phyloP scores from a whole-genome alignment of 2,113 vertebrate species.

The Brachyhypopomus occidentalis region DNA sequence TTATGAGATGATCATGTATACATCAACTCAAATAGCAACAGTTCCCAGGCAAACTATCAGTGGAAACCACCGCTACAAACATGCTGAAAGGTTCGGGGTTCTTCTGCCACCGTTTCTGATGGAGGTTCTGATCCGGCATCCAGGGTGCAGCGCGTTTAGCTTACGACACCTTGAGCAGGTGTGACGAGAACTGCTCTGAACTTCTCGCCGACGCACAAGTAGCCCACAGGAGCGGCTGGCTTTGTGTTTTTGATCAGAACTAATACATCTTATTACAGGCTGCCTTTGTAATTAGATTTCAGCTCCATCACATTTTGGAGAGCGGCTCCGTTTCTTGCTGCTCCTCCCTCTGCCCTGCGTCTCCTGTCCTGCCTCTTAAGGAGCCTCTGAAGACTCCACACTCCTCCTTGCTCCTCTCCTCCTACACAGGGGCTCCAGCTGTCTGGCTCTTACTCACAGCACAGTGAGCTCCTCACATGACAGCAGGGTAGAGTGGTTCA shows the following conservation, averaged over 20 bases:
- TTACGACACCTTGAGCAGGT: neutral
- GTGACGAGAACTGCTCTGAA: neutral
- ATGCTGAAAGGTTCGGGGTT: too few relatives aligned
- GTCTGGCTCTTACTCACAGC: constrained; percentile 71
- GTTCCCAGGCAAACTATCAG: too few relatives aligned
- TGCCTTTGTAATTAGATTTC: neutral
- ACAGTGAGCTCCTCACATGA: constrained; percentile 75
- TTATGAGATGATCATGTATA: too few relatives aligned
- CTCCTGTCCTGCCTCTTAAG: neutral
- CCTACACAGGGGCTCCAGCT: neutral
- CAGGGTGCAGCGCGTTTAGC: neutral
- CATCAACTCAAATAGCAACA: too few relatives aligned
- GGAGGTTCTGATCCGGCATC: neutral
- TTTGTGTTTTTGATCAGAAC: neutral
- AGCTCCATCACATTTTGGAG: neutral
- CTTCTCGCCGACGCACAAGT: neutral
- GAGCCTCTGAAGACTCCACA: neutral
- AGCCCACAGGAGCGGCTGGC: neutral
- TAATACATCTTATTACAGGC: neutral
- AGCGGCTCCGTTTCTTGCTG: neutral
- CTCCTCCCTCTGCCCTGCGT: neutral
- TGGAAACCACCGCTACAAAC: too few relatives aligned
- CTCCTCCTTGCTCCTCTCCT: neutral
- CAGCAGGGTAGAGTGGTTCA: constrained; percentile 76
- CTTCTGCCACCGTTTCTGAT: neutral